A percentile compares a stretch with the other conserved stretches of the same genome.
Conservation (phyloP, 2,113 vertebrate species). For the Egretta garzetta region DNA sequence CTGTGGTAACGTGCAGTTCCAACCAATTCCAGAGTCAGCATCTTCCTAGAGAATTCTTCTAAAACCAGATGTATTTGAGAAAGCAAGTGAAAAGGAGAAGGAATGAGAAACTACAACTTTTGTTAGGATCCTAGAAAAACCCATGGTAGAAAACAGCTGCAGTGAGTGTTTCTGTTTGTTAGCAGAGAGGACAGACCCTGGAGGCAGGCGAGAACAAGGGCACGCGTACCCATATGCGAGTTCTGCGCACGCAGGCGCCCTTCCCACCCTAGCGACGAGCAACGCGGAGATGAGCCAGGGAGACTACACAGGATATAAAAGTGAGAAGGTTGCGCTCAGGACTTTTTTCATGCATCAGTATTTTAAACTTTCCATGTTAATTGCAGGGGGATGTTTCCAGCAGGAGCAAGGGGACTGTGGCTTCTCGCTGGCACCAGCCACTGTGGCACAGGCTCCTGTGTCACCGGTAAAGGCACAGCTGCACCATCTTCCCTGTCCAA, state of each 20-base stretch:
- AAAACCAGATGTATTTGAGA: neutral
- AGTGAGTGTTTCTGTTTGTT: neutral
- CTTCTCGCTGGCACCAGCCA: neutral
- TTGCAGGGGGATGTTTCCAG: neutral
- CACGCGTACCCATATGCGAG: rapidly evolving
- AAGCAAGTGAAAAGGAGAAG: neutral
- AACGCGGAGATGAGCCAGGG: neutral
- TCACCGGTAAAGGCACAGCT: neutral
- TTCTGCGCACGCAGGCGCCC: neutral
- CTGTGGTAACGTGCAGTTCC: neutral
- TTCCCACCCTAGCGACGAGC: neutral
- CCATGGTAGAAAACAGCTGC: neutral
- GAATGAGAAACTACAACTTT: neutral
- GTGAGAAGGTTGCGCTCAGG: neutral
- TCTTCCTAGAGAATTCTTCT: neutral
- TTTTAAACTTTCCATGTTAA: neutral
- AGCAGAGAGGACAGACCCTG: neutral
- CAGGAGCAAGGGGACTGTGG: neutral
- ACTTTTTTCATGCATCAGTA: neutral
- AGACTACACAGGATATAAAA: neutral
- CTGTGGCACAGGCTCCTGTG: neutral
- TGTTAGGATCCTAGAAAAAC: neutral
- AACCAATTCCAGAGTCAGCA: neutral
- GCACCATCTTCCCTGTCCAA: neutral
- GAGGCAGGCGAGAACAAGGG: neutral